Base-by-base conservation (phyloP, 2,797 vertebrate genomes). In the Microhierax caerulescens region DNA sequence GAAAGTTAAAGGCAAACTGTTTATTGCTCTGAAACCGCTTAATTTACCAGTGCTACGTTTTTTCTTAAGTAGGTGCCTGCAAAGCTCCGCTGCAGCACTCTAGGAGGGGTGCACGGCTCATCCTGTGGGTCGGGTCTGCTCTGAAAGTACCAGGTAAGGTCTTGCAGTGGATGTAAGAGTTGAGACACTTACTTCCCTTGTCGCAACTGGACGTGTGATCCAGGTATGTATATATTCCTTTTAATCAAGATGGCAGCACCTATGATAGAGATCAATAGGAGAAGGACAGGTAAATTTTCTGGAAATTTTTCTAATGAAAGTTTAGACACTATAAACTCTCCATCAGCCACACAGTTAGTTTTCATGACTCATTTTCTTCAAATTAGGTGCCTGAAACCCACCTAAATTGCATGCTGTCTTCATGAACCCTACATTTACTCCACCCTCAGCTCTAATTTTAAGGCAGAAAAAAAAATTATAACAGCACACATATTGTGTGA, bases 71-170 rank as follows among this genome's bases (percentile, higher is more conserved):
- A 3, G 5, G 0, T 9, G 5, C 8, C n/a, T 32, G 34, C 74
- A 72, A 22, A 10, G 5, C 32, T 27, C 15, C 18, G n/a, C 61
- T 28, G 45, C 50, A 14, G 28, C 17, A 3, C 11, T 37, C 11
- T 3, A 5, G 2, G 25, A 8, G 17, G 14, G 60, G 15, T 19
- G 28, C 12, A 1, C 0, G 9, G 39, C 32, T 22, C 15, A 23
- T 22, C 22, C 67, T 1, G 6, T 7, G 27, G 4, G 10, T 5
- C 21, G 11, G n/a, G 15, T 6, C 83, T 53, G 72, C 77, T 41
- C 70, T 18, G 50, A 36, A 70, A 28, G 9, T 5, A 32, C 23
- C 51, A 27, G 36, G 13, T 5, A 11, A 32, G 27, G 47, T 16
- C 41, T n/a, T 28, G 34, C 32, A 8, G 18, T 2, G 6, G 77